Base-by-base conservation (phyloP, 2,113 vertebrate genomes). In the Potamarius usumacintae region DNA sequence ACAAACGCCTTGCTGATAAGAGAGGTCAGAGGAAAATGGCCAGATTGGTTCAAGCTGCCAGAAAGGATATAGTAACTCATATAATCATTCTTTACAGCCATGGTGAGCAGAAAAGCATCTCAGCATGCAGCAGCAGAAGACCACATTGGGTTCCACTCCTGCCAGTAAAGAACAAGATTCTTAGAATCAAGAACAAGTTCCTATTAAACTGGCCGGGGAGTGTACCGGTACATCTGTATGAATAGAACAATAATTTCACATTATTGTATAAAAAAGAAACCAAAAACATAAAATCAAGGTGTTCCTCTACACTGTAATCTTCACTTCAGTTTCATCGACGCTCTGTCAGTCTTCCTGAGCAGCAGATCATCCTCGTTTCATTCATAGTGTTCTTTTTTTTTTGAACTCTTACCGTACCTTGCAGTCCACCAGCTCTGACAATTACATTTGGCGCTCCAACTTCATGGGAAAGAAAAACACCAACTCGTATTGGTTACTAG, bases 381-480 rank as follows among this genome's bases (percentile, higher is more conserved):
- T 79, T 65, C 72, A 42, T 42, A 4, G 42, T 42, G 42, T 42
- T 42, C 4, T 42, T 42, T 42, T 25, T 57, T 27, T 67, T 86
- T 69, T 74, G 86, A 84, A 84, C 50, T 42, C 65, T 88, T 87
- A 84, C 30, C 30, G 30, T 30, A 30, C 87, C 58, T 71, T 82
- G 42, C 42, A 15, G 67, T 83, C 55, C 83, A 8, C 58, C 81
- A 20, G 82, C 55, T 83, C 85, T 53, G 88, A 86, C 25, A 80
- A 85, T 93, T 93, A 91, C 92, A 92, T 92, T 84, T 85, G 57
- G 92, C 91, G 27, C 12, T 85, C 34, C 78, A 62, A 25, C 27
- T 76, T 63, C 90, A 92, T 93, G 92, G 90, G 93, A 94, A 94
- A 94, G 90, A 90, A 91, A 85, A 91, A 90, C 89, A 86, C 58